Evolutionary conservation across 2,113 vertebrate genomes (phyloP).

Genomic region (Platichthys flesus): DNA sequence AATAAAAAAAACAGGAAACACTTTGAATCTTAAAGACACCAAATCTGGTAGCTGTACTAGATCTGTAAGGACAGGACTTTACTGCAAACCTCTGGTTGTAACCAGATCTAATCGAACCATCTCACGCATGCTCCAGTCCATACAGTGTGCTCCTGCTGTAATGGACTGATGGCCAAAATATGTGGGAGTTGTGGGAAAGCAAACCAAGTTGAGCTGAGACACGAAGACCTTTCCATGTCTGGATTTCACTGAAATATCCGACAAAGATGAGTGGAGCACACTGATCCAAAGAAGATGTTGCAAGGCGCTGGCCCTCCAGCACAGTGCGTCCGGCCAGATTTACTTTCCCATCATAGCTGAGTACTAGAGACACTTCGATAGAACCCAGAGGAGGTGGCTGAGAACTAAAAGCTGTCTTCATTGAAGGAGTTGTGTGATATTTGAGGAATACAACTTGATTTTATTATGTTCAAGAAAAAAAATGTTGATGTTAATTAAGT

Average conservation of each 20-base stretch:
- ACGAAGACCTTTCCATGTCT: slow-evolving; percentile 32
- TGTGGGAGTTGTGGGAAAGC: slow-evolving; percentile 32
- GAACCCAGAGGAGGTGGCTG: too few relatives aligned
- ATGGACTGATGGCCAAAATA: slow-evolving; percentile 25
- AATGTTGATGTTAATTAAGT: not conserved
- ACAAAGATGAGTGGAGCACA: slow-evolving; percentile 16
- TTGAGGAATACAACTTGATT: not conserved
- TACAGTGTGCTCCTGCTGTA: slow-evolving; percentile 22
- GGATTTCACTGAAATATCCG: slow-evolving; percentile 19
- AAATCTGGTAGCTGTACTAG: not conserved
- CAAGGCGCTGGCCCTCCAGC: not conserved
- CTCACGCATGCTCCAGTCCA: slow-evolving; percentile 11
- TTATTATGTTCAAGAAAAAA: not conserved
- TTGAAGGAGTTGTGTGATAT: not conserved
- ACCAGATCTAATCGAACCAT: slow-evolving; percentile 16
- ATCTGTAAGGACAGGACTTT: not conserved
- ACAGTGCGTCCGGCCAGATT: not conserved
- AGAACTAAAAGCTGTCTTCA: not conserved
- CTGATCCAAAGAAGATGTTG: slow-evolving; percentile 12
- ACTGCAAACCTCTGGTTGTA: not conserved
- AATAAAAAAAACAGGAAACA: not conserved
- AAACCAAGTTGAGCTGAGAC: slow-evolving; percentile 16
- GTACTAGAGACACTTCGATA: too few relatives aligned
- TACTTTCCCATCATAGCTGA: not conserved
- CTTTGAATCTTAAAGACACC: not conserved